Evolutionary conservation across 2,113 vertebrate species (phyloP).

Genomic region (Microcebus jonahi): DNA sequence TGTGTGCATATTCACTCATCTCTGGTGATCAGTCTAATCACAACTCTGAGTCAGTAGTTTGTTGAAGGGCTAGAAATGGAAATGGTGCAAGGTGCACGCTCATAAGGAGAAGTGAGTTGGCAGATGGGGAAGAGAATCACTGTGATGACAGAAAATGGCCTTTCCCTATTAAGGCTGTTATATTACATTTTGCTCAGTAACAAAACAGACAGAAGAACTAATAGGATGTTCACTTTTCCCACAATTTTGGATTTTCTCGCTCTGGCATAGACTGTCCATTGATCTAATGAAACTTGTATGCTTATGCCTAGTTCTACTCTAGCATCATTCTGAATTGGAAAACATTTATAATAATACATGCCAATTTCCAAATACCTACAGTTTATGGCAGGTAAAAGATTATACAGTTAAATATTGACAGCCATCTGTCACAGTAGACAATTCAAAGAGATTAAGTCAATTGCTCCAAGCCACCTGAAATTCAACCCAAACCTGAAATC

Average conservation of each 20-base stretch:
- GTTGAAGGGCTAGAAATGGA: neutral
- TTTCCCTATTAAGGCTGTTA: neutral
- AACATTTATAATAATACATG: neutral
- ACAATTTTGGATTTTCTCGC: neutral
- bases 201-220: neutral
- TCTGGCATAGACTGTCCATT: neutral
- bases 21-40: neutral
- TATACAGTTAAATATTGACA: neutral
- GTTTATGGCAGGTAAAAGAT: neutral
- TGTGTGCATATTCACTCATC: neutral
- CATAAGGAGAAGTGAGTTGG: neutral
- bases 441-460: neutral
- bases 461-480: neutral
- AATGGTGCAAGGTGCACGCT: neutral
- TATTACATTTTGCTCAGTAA: neutral
- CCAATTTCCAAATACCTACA: too few species aligned
- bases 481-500: neutral
- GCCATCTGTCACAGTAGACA: neutral
- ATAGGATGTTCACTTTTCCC: neutral
- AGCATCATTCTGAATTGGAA: neutral
- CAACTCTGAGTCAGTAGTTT: neutral
- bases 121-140: neutral
- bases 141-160: neutral
- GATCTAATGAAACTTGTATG: neutral
- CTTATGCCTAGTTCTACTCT: neutral